Percentiles rank a stretch among this genome's conserved stretches.
phyloP scores from a whole-genome alignment of 2,797 vertebrate genomes.

The Synanceia verrucosa region DNA sequence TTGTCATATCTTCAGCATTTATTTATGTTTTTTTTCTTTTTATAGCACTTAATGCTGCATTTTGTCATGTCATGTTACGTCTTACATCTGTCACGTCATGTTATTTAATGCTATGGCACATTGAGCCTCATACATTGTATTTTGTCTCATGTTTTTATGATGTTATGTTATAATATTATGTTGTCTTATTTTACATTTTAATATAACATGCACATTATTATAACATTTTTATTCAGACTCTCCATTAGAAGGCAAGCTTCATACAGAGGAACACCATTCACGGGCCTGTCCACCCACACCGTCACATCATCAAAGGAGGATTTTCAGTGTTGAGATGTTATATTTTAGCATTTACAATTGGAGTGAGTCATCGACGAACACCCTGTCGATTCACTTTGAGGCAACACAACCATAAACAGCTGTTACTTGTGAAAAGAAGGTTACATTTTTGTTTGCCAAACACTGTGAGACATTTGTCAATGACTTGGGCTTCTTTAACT shows the following conservation, averaged over 20 bases:
- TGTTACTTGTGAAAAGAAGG: conserved; percentile 63
- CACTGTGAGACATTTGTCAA: conserved; percentile 45
- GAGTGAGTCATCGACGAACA: conserved; percentile 67
- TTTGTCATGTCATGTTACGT: not conserved
- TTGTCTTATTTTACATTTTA: not conserved
- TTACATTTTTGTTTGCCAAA: conserved; percentile 61
- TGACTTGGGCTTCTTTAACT: conserved; percentile 14
- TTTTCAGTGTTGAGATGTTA: conserved; percentile 62
- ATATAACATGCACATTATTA: not conserved
- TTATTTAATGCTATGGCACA: not conserved
- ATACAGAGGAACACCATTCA: conserved; percentile 49
- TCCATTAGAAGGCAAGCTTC: conserved; percentile 35
- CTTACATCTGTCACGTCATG: not conserved
- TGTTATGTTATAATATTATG: not conserved
- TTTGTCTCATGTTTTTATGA: fast-evolving
- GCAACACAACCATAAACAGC: conserved; percentile 65
- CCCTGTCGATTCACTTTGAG: conserved; percentile 55
- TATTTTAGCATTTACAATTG: conserved; percentile 64
- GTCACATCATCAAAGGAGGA: conserved; percentile 66
- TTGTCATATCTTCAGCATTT: not conserved
- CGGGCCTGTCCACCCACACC: conserved; percentile 68
- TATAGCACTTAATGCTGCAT: not conserved
- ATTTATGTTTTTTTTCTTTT: not conserved
- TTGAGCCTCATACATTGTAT: not conserved
- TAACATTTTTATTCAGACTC: conserved; percentile 41